Base-by-base conservation (phyloP, 2,888 invertebrate species). In the Coenonympha arcania region DNA sequence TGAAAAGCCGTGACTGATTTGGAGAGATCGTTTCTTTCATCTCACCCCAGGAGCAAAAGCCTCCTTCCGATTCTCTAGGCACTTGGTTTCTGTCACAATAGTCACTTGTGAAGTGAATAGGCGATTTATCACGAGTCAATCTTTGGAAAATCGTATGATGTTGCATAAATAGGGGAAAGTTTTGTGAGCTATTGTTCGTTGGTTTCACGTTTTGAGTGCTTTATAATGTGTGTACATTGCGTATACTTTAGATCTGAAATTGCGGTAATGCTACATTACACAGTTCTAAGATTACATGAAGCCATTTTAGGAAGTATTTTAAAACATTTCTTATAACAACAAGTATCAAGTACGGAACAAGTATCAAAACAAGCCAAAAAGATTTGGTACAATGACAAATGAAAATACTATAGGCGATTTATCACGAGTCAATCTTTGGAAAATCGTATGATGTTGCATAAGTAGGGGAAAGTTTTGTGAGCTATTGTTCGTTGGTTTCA, bases 401-500 rank as follows among this genome's bases (percentile, higher is more conserved):
- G n/a, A n/a, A n/a, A n/a, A n/a, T n/a, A n/a, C n/a, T n/a, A 58
- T 54, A 52, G 47, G 30, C 47, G 39, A 54, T 56, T 56, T 54
- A 50, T 48, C 48, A 42, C 48, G 34, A 31, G 42, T 54, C 54
- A 31, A 52, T 58, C 51, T 50, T 54, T 45, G 52, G 49, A 54
- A 52, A 47, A 52, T 52, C 44, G 43, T 43, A 43, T 43, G 37
- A 31, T 19, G 46, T 42, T 46, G 13, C 40, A 13, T 22, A 33
- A 43, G 33, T 13, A 22, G 13, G 33, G 31, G 43, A 43, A 43
- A 43, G 43, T 43, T 33, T 33, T 33, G 31, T 43, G 43, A 22
- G 22, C 43, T 34, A 43, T 2, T 24, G 24, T 24, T 24, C 24
- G 24, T 9, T 24, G 6, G 6, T 24, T 24, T 24, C 24, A 24